Conservation (phyloP, 2,888 invertebrate genomes). For the Troglohyphantes excavatus region DNA sequence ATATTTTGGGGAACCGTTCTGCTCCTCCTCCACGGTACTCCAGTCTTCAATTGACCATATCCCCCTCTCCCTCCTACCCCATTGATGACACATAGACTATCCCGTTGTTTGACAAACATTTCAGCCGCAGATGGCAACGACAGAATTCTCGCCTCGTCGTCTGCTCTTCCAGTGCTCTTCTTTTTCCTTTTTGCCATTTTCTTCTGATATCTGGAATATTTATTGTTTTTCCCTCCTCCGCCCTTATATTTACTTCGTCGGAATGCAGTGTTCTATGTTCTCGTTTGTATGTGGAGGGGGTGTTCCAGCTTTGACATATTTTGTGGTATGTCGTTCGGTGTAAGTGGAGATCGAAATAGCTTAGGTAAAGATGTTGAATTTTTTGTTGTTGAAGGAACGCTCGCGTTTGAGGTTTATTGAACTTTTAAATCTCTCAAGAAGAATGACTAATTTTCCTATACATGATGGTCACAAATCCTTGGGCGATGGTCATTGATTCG, state of each 20-base stretch:
- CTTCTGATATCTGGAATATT: neutral
- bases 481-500: too few species aligned
- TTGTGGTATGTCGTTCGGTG: neutral
- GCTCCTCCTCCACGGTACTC: neutral
- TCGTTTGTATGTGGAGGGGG: neutral
- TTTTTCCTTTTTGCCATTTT: neutral
- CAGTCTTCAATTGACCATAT: neutral
- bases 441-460: too few species aligned
- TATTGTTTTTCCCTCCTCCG: neutral
- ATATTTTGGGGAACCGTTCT: neutral
- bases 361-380: neutral
- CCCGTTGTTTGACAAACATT: constrained; percentile 1
- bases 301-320: neutral
- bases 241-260: neutral
- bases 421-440: too few species aligned
- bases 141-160: neutral
- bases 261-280: neutral
- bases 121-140: neutral
- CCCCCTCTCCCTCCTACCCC: neutral
- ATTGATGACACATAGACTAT: neutral
- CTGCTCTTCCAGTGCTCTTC: neutral
- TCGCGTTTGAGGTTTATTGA: too few species aligned
- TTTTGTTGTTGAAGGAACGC: too few species aligned
- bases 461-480: too few species aligned
- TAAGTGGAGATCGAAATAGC: neutral